Conservation (phyloP, 2,888 invertebrate genomes). For the Chrysotoxum bicinctum region DNA sequence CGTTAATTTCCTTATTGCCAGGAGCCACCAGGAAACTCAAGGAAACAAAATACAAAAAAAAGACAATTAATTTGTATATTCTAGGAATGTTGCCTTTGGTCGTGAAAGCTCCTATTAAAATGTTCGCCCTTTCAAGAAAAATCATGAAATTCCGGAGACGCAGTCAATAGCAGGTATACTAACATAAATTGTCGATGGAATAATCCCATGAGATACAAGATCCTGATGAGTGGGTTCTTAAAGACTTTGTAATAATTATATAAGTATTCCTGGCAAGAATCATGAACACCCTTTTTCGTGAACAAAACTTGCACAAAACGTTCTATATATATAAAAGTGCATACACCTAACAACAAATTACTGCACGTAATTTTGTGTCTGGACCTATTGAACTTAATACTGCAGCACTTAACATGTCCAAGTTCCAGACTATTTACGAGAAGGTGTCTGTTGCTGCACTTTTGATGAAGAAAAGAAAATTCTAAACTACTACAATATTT, state of each 20-base stretch:
- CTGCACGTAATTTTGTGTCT: no score
- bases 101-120: neutral
- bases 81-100: neutral
- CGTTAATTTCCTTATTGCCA: neutral
- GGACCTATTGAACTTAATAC: no score
- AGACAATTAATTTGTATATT: neutral
- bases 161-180: neutral
- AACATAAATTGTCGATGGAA: neutral
- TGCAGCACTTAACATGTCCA: no score
- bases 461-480: no score
- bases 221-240: neutral
- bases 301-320: no score
- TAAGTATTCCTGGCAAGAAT: no score
- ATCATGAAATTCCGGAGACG: neutral
- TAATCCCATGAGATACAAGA: neutral
- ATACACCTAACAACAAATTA: no score
- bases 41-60: neutral
- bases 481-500: no score
- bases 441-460: no score
- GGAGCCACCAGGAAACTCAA: neutral
- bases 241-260: neutral
- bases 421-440: no score
- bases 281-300: no score
- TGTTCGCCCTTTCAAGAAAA: neutral
- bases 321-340: no score